These are phyloP conservation scores for Caenorhabditis sinica DNA, from an alignment of 2,888 invertebrate species.

Conservation along the genomic window DNA sequence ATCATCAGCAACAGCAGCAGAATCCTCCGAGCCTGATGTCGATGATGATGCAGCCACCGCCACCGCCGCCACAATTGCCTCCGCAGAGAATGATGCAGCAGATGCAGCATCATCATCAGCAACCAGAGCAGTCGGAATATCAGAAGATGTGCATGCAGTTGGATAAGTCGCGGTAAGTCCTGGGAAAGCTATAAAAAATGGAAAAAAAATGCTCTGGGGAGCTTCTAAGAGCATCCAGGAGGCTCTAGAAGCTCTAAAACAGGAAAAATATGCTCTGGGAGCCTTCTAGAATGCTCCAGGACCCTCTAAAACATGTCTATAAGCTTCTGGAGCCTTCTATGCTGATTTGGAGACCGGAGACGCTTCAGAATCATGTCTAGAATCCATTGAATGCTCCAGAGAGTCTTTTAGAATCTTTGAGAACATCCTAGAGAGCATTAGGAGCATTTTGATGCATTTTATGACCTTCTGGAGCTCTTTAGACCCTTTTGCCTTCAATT, in stretches of 20 bases:
- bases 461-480: too few relatives aligned
- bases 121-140: slow-evolving; percentile 42
- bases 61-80: background rate
- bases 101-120: background rate
- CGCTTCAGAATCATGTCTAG: too few relatives aligned
- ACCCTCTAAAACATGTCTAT: background rate
- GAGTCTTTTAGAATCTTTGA: too few relatives aligned
- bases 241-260: too few relatives aligned
- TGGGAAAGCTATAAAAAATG: background rate
- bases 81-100: background rate
- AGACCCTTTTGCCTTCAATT: too few relatives aligned
- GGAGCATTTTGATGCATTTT: too few relatives aligned
- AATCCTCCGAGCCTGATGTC: slow-evolving; percentile 10
- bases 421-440: too few relatives aligned
- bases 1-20: background rate
- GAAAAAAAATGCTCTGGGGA: too few relatives aligned
- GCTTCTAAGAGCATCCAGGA: too few relatives aligned
- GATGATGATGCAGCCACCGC: background rate
- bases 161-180: slow-evolving; percentile 33
- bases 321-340: background rate
- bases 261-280: too few relatives aligned
- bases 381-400: too few relatives aligned
- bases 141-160: slow-evolving; percentile 52
- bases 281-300: background rate
- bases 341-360: too few relatives aligned